phyloP scores from a whole-genome alignment of 2,888 invertebrate genomes.

The Phania funesta region DNA sequence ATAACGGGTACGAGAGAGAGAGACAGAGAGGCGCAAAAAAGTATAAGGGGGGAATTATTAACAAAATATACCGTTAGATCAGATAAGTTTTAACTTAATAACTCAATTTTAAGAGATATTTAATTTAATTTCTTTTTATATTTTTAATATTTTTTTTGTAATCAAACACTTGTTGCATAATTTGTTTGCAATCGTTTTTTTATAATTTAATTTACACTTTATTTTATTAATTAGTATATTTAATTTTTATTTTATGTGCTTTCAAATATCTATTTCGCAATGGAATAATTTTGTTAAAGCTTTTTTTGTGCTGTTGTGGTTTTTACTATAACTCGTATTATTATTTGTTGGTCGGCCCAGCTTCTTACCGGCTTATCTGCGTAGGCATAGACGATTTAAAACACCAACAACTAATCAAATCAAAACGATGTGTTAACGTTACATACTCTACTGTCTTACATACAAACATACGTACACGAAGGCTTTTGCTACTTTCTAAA shows the following conservation, averaged over 20 bases:
- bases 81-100: no score
- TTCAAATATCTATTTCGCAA: not conserved
- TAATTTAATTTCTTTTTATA: not conserved
- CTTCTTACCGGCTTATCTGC: conserved; percentile 44
- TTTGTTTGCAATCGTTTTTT: no score
- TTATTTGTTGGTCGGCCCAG: conserved; percentile 30
- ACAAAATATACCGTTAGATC: no score
- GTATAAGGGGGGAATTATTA: no score
- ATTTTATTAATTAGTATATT: not conserved
- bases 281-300: not conserved
- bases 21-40: no score
- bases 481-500: conserved; percentile 1
- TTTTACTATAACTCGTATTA: no score
- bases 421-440: conserved; percentile 41
- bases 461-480: conserved; percentile 4
- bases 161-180: conserved; percentile 22
- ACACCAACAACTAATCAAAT: conserved; percentile 37
- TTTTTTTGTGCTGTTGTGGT: conserved; percentile 9
- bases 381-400: conserved; percentile 62
- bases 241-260: not conserved
- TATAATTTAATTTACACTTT: not conserved
- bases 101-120: no score
- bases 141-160: conserved; percentile 5
- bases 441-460: not conserved
- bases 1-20: not conserved